Percentiles rank a stretch among this genome's conserved stretches.
Conservation (phyloP, 2,888 invertebrate species). For the Drosophila dives region DNA sequence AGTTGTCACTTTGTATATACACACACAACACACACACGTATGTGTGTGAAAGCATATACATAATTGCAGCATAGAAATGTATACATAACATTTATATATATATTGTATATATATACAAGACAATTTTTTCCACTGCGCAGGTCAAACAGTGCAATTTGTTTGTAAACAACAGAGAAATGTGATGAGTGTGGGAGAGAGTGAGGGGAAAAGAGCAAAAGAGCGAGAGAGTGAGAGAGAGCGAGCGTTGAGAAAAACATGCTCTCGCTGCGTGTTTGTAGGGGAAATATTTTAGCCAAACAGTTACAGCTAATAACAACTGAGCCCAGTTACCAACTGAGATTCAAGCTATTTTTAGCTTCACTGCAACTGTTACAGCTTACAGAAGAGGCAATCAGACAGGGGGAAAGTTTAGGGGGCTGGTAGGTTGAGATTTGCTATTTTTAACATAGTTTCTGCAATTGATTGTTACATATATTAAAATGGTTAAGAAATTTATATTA, state of each 20-base stretch:
- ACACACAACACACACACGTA: constrained; percentile 2
- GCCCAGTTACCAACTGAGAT: constrained; percentile 42
- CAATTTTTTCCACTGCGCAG: constrained; percentile 59
- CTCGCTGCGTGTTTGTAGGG: constrained; percentile 42
- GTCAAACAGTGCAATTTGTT: constrained; percentile 76
- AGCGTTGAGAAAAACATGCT: constrained; percentile 3
- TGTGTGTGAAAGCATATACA: constrained; percentile 16
- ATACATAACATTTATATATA: background rate
- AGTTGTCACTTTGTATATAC: constrained; percentile 53
- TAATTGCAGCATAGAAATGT: constrained; percentile 51
- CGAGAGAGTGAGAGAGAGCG: background rate
- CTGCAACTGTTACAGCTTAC: constrained; percentile 6
- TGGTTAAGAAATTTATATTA: background rate
- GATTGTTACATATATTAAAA: background rate
- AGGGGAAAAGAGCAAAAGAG: background rate
- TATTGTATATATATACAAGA: constrained; percentile 3
- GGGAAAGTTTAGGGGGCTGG: background rate
- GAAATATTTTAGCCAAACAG: constrained; percentile 44
- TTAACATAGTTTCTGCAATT: constrained; percentile 30
- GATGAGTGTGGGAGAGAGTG: constrained; percentile 7
- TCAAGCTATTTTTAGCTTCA: constrained; percentile 43
- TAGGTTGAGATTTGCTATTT: background rate
- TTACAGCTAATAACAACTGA: constrained; percentile 9
- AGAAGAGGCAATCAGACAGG: background rate
- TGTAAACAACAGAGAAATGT: constrained; percentile 65